Evolutionary conservation across 2,888 invertebrate genomes (phyloP), one percentile per base, ranked within the genome.

Genomic region (Anoplius nigerrimus): DNA sequence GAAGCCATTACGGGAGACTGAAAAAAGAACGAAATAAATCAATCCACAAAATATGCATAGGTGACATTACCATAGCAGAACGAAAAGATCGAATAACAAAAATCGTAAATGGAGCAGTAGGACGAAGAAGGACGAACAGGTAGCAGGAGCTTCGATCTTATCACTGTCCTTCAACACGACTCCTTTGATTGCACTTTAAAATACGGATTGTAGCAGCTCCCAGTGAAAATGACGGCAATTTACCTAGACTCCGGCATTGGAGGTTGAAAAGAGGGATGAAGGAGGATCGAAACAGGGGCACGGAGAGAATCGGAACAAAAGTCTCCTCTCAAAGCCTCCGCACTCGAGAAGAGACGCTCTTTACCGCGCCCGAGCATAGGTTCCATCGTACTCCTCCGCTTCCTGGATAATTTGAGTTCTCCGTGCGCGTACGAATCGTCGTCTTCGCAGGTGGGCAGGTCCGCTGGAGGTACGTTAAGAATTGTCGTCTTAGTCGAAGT

Each of bases 331-430:
- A 27, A 51, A 62, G 60, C 66, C 65, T 60, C 58, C 22, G 18
- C 62, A 64, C 62, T 70, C 63, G 56, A 62, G 66, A 65, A 75
- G 78, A 79, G 76, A 81, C 73, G 71, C 72, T 75, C 72, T 71
- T 78, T 74, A 60, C 65, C 34, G 13, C 48, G 69, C 71, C 62
- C 69, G 75, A 82, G 77, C 78, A 76, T 74, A 72, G 75, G 68
- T 76, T 77, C 46, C n/a, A 52, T 43, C 21, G 58, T 61, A 27
- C 59, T 67, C 61, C 61, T 56, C 69, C 67, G 70, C 69, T 80
- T 83, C 76, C 80, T 71, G 81, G 76, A 78, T 84, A 83, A 82
- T 84, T 83, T 74, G 58, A 78, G 74, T 70, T 70, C 76, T 75
- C 78, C 82, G 61, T 66, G 66, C 68, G 66, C 66, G 55, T 66